Base-by-base conservation (phyloP, 2,888 invertebrate genomes). In the Trypoxylon attenuatum region DNA sequence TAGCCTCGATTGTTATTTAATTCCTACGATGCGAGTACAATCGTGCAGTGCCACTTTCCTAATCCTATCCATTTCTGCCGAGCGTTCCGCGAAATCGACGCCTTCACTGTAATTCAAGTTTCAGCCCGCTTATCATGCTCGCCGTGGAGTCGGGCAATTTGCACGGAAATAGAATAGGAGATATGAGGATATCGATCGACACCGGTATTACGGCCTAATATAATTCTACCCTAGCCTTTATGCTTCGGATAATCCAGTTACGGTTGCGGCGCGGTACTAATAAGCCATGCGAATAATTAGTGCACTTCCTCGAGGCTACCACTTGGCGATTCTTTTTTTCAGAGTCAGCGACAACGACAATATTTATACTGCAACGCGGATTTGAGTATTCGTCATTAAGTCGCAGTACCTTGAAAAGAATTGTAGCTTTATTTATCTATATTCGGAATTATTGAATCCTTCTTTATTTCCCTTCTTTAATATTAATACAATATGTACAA, bases 1-100 rank as follows among this genome's bases (percentile, higher is more conserved):
- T n/a, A 5, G 21, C n/a, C 5, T 8, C 49, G 23, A 71, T 67
- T 39, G 49, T 59, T 67, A 41, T 61, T 63, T 64, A 60, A 60
- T 57, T 71, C 29, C 33, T 19, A 16, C 33, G 27, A 19, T 19
- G 33, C 15, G 39, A 45, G 18, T 55, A 39, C 46, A 42, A 54
- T 66, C 47, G 23, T 29, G 47, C 29, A 10, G 15, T 42, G 27
- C 19, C 47, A 39, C 25, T 18, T 33, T 51, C 49, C 43, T 49
- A 61, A 53, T 57, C 27, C 23, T 8, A 25, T n/a, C 8, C 39
- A 27, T 54, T 57, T 70, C 53, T 15, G 38, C 25, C 43, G 56
- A 46, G 22, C 6, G 18, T 19, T 25, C 8, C 49, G 21, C 23
- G 41, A 42, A 49, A 22, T 52, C 53, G 55, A 15, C 8, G 27